Evolutionary conservation across 2,888 invertebrate species (phyloP).

Genomic region (Hemithea aestivaria): DNA sequence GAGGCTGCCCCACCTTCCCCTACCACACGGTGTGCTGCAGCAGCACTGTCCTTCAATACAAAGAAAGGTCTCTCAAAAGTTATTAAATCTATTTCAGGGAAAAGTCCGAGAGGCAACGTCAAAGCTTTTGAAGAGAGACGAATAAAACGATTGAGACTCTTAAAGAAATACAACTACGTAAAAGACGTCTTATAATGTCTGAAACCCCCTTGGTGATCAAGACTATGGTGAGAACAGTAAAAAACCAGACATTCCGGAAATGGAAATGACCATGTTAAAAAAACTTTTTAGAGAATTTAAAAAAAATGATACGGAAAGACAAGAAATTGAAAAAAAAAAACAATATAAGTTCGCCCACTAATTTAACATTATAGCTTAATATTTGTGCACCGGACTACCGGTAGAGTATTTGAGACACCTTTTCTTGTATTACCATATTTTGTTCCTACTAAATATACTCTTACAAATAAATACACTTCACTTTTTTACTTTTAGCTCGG

Average conservation of each 20-base stretch:
- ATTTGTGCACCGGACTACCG: no score
- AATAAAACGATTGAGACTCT: no score
- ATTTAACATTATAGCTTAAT: no score
- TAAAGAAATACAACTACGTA: background rate
- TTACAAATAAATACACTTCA: no score
- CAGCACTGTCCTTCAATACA: conserved; percentile 17
- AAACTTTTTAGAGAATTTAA: conserved; percentile 3
- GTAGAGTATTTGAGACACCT: no score
- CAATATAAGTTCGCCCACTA: no score
- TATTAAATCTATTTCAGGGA: conserved; percentile 13
- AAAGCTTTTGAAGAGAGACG: conserved; percentile 6
- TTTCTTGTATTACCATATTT: no score
- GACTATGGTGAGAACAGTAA: conserved; percentile 4
- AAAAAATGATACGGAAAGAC: background rate
- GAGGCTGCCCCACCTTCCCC: no score
- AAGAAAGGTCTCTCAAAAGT: conserved; percentile 6
- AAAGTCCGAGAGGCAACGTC: conserved; percentile 12
- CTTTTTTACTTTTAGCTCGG: no score
- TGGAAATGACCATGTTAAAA: background rate
- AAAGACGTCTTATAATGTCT: background rate
- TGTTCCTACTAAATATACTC: no score
- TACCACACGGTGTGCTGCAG: conserved; percentile 14
- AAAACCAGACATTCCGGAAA: background rate
- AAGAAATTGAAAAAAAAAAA: no score
- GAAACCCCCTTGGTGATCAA: background rate